A percentile compares a stretch with the other conserved stretches of the same genome.
phyloP scores from a whole-genome alignment of 2,888 invertebrate genomes.

The Troides oblongomaculatus region DNA sequence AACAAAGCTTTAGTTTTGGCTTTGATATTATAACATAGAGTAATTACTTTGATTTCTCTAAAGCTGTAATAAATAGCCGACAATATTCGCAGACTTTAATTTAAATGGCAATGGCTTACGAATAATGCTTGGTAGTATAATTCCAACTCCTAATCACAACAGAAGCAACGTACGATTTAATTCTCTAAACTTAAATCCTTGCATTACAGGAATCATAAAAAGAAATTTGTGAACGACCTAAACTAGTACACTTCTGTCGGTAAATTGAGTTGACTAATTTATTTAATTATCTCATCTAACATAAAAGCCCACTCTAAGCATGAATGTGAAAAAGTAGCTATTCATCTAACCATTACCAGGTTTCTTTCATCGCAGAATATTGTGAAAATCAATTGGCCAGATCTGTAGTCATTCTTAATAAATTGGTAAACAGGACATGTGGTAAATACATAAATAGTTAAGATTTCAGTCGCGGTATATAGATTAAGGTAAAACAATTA shows the following conservation, averaged over 20 bases:
- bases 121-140: no score
- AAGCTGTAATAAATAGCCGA: neutral
- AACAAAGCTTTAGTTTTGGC: no score
- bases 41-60: neutral
- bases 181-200: no score
- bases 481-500: slow-evolving; percentile 17
- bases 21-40: neutral
- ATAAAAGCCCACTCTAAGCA: no score
- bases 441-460: neutral
- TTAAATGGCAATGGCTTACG: no score
- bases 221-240: no score
- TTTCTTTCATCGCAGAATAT: neutral
- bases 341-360: neutral
- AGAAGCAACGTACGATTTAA: no score
- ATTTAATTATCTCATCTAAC: no score
- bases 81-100: neutral
- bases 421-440: neutral
- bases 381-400: neutral
- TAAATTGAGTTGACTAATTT: no score
- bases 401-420: neutral
- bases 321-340: neutral
- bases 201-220: no score
- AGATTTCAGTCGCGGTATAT: slow-evolving; percentile 4
- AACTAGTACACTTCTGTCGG: no score
- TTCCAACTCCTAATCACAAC: no score